Base-by-base conservation (phyloP, 2,797 vertebrate species). In the Clarias pachynema region DNA sequence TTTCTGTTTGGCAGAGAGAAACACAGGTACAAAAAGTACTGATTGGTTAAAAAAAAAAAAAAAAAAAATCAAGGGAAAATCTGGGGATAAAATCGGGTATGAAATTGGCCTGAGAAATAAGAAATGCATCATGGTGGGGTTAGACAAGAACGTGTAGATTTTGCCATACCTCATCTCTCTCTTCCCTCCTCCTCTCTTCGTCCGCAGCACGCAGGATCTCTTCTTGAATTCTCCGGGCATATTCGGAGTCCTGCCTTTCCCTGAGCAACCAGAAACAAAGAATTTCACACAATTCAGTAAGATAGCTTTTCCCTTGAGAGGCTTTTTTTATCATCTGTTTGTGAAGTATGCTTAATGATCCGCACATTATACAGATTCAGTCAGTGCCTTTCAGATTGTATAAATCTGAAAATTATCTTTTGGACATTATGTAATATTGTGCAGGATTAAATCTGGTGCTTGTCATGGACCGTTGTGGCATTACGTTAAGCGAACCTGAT, bases 181-280 rank as follows among this genome's bases (percentile, higher is more conserved):
- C 90, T 88, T 95, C 96, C 57, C 94, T 93, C 78, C 82, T 92
- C 7, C 26, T 86, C 5, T 90, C 84, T 87, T 96, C 95, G 72
- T 94, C 93, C 0, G 94, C 93, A 63, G 92, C 79, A n/a, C 88
- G 92, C 87, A 91, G 93, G 81, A 95, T 91, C 88, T 96, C 94
- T 73, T 96, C 94, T 89, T 96, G 96, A 85, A 95, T 92, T 57
- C 92, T 73, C 0, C 87, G 93, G 24, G 94, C 94, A 0, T 95
- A 95, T 87, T 95, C 91, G 0, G 95, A 94, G 88, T 96, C 96
- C 77, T 90, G 88, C 86, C 95, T 94, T 89, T 96, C 94, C 66
- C 95, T 96, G 24, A 0, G 15, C 49, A 22, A 26, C 10, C 18
- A 15, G 8, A 79, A 79, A 63, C 60, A 82, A 34, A 65, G 8